Conservation (phyloP, 2,113 vertebrate genomes). For the Orycteropus afer region DNA sequence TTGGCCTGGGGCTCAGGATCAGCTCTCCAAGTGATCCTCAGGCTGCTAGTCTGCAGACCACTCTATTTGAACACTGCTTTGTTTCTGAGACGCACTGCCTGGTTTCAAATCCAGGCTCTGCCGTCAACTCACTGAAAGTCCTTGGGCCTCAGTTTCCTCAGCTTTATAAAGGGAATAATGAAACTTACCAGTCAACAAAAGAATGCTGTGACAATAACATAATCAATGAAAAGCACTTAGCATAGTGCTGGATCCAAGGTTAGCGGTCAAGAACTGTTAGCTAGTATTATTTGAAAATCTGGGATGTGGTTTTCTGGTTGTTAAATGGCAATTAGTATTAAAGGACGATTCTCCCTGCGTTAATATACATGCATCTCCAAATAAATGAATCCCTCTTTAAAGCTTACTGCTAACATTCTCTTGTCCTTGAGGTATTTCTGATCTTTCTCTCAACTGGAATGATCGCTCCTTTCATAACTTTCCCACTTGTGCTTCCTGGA, state of each 20-base stretch:
- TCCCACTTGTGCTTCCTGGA: neutral
- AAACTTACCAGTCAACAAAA: neutral
- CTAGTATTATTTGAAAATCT: conserved; percentile 36
- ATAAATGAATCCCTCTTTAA: conserved; percentile 10
- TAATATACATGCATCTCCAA: neutral
- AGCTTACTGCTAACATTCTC: neutral
- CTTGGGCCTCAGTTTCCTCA: neutral
- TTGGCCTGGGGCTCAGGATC: neutral
- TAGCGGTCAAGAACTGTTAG: conserved; percentile 7
- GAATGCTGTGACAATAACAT: neutral
- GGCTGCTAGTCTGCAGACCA: neutral
- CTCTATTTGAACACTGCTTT: neutral
- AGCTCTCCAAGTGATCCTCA: neutral
- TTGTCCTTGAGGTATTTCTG: conserved; percentile 14
- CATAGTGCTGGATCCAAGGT: neutral
- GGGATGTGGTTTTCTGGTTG: neutral
- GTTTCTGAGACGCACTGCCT: neutral
- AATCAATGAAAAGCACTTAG: neutral
- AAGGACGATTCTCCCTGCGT: neutral
- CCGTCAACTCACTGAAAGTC: neutral
- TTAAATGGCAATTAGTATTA: conserved; percentile 1
- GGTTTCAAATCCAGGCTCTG: neutral
- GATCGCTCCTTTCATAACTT: conserved; percentile 19
- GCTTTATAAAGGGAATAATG: neutral
- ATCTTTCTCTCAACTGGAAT: conserved; percentile 39